Evolutionary conservation across 2,888 invertebrate species (phyloP).

Genomic region (Nebria brevicollis): DNA sequence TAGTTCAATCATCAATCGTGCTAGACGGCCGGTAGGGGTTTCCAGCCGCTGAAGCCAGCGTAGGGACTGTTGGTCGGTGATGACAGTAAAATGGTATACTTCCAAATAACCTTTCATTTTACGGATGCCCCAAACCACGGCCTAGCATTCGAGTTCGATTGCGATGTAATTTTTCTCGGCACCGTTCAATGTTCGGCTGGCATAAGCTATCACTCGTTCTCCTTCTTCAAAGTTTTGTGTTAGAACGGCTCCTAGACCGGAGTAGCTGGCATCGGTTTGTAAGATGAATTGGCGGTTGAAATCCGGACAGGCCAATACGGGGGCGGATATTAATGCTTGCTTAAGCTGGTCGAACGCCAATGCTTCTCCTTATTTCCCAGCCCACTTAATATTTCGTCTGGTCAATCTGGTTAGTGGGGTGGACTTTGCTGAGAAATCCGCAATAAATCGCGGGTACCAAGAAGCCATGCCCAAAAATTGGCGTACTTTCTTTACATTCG

Average conservation of each 20-base stretch:
- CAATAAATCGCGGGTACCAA: not conserved
- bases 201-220: constrained; percentile 44
- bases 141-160: constrained; percentile 43
- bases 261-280: not conserved
- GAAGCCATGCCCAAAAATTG: constrained; percentile 5
- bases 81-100: constrained; percentile 52
- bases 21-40: constrained; percentile 51
- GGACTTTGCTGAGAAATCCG: not conserved
- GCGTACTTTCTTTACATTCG: not conserved
- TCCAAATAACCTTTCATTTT: constrained; percentile 51
- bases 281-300: not conserved
- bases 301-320: not conserved
- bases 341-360: not conserved
- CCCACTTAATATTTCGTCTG: not conserved
- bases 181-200: constrained; percentile 32
- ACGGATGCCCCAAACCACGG: constrained; percentile 46
- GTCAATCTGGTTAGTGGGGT: not conserved
- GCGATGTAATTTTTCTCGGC: constrained; percentile 47
- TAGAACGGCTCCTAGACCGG: not conserved
- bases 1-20: constrained; percentile 50
- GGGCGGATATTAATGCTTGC: not conserved
- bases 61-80: constrained; percentile 52
- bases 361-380: not conserved
- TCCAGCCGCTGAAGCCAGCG: constrained; percentile 49
- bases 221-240: not conserved